These are phyloP conservation scores for Digitonthophagus gazella DNA, from an alignment of 2,888 invertebrate species.

Conservation along the genomic window DNA sequence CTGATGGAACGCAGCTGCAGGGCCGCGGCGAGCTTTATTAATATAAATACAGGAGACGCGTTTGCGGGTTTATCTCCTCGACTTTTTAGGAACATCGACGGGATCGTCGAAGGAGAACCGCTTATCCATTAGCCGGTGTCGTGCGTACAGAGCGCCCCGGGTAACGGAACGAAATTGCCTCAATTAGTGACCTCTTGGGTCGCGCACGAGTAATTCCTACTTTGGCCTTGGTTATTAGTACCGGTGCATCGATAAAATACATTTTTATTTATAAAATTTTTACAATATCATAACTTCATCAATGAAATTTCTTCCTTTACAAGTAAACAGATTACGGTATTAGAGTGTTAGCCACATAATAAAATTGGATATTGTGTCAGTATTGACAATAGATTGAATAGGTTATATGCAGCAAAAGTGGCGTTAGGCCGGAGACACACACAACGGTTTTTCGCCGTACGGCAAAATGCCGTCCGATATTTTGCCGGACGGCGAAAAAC, in stretches of 20 bases:
- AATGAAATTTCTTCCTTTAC: too few species aligned
- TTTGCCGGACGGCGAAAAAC: too few species aligned
- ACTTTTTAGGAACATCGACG: not conserved
- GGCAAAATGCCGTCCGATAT: too few species aligned
- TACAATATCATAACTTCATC: too few species aligned
- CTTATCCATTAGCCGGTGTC: not conserved
- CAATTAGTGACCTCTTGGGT: not conserved
- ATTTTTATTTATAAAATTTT: not conserved
- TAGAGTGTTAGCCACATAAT: too few species aligned
- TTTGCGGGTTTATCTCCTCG: not conserved
- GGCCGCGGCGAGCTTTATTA: conserved; percentile 30
- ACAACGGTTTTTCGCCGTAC: too few species aligned
- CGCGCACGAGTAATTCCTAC: not conserved
- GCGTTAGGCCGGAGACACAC: too few species aligned
- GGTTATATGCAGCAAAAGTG: not conserved
- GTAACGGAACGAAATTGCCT: not conserved
- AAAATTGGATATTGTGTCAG: too few species aligned
- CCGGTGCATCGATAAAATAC: not conserved
- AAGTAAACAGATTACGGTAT: not conserved
- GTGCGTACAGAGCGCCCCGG: not conserved
- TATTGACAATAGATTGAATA: not conserved
- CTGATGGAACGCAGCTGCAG: conserved; percentile 31
- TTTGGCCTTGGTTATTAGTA: not conserved
- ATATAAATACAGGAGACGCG: conserved; percentile 26
- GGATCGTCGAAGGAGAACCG: not conserved